Conservation (phyloP, 2,888 invertebrate genomes). For the Eilema griseolum region DNA sequence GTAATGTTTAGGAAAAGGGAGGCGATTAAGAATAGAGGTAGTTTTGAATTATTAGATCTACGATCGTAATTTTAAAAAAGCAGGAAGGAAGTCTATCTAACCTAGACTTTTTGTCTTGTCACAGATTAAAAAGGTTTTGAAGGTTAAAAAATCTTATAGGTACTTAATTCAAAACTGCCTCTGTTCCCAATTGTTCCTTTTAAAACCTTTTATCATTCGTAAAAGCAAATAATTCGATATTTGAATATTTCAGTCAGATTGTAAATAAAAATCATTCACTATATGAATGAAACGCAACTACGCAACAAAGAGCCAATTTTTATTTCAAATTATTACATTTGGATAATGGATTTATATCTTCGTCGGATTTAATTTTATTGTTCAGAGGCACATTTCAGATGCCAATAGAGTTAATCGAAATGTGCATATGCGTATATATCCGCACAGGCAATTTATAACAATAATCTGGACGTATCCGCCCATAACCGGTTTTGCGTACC, state of each 20-base stretch:
- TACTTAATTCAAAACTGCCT: too few species aligned
- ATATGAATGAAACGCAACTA: conserved; percentile 21
- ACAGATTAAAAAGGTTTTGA: too few species aligned
- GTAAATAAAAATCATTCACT: conserved; percentile 4
- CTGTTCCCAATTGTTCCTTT: too few species aligned
- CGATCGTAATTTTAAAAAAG: too few species aligned
- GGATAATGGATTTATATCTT: conserved; percentile 56
- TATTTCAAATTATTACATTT: conserved; percentile 56
- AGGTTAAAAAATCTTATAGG: too few species aligned
- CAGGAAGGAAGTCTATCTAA: too few species aligned
- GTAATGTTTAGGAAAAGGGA: too few species aligned
- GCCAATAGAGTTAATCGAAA: conserved; percentile 71
- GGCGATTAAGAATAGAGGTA: too few species aligned
- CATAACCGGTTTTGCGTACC: conserved; percentile 66
- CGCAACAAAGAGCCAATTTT: conserved; percentile 24
- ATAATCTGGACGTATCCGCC: conserved; percentile 75
- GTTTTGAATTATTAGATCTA: too few species aligned
- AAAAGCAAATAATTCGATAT: background rate
- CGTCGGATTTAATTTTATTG: conserved; percentile 67
- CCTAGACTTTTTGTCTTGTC: too few species aligned
- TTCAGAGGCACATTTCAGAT: conserved; percentile 61
- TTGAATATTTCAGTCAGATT: background rate
- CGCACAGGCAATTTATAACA: conserved; percentile 75
- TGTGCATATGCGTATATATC: conserved; percentile 63
- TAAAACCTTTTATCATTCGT: background rate